Base-by-base conservation (phyloP, 2,113 vertebrate species). In the Corythaixoides concolor region DNA sequence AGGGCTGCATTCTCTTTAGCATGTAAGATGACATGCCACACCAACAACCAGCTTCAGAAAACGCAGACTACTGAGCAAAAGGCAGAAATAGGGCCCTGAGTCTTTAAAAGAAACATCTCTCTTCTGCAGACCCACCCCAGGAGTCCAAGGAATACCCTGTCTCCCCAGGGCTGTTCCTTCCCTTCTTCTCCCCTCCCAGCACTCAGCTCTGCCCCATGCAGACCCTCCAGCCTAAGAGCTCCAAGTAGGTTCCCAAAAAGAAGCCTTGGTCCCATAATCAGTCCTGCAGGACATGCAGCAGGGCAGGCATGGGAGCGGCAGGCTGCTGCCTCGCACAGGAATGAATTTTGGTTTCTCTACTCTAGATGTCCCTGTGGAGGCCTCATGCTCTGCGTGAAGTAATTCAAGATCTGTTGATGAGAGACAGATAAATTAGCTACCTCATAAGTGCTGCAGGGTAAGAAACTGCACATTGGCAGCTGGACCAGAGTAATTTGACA, bases 401-500 rank as follows among this genome's bases (percentile, higher is more conserved):
- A 95, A 96, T 91, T 89, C 73, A 91, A 64, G 77, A 64, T 64
- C n/a, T 72, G 73, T 32, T 75, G 69, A 96, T 82, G 85, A 85
- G 37, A 93, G 41, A 63, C 63, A 91, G 69, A 91, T 39, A 95
- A 89, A 94, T 93, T 69, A 93, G 69, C 77, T 93, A 79, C 81
- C 81, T 96, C 87, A 72, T 63, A 59, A 12, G 39, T 0, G 35
- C 89, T 93, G 77, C 77, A 82, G 95, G 93, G 66, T 82, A 90
- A 82, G 89, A 94, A 97, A 79, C 96, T 76, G 66, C 64, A 78
- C 0, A 0, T 15, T 87, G 84, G 87, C 86, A 95, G 64, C 52
- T 27, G 47, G 62, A 56, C 12, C 56, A 52, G 26, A 49, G 39
- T 45, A 89, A 82, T 93, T 49, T 60, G 62, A 88, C 75, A 85